Percentiles rank a stretch among this genome's conserved stretches.
Evolutionary conservation across 30 jellyfish, hydroid and myxozoan species (phyloP).

Genomic region (Hydractinia symbiolongicarpus): DNA sequence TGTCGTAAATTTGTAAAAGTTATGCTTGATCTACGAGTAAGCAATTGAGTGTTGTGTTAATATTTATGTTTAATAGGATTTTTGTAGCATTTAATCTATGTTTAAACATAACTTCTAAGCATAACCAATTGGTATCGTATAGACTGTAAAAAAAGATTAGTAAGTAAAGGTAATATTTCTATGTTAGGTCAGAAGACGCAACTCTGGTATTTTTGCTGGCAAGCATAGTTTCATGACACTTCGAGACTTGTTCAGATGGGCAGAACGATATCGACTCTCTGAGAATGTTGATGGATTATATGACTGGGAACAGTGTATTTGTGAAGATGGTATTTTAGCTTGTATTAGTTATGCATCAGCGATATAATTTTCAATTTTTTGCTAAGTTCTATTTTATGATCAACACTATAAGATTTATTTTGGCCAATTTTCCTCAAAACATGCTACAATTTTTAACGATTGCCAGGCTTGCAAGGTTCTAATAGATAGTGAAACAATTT

Average conservation of each 20-base stretch:
- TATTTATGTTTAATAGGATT: neutral
- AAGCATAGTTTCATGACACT: constrained; percentile 91
- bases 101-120: neutral
- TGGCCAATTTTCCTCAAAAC: neutral
- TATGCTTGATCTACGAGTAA: constrained; percentile 78
- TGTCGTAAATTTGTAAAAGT: constrained; percentile 78
- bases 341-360: too few relatives aligned
- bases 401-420: neutral
- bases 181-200: constrained; percentile 60
- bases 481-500: neutral
- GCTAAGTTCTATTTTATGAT: neutral
- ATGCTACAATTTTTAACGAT: neutral
- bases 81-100: neutral
- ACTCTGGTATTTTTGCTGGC: constrained; percentile 95
- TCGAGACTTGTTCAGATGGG: constrained; percentile 95
- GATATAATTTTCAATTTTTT: neutral
- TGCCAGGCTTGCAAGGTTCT: neutral
- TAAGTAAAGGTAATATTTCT: too few relatives aligned
- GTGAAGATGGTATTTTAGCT: constrained; percentile 72
- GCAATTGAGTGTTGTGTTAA: neutral
- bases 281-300: constrained; percentile 38
- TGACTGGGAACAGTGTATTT: constrained; percentile 96
- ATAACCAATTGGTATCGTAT: neutral
- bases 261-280: constrained; percentile 85
- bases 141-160: neutral